Base-by-base conservation (phyloP, 2,797 vertebrate genomes). In the Helostoma temminkii region DNA sequence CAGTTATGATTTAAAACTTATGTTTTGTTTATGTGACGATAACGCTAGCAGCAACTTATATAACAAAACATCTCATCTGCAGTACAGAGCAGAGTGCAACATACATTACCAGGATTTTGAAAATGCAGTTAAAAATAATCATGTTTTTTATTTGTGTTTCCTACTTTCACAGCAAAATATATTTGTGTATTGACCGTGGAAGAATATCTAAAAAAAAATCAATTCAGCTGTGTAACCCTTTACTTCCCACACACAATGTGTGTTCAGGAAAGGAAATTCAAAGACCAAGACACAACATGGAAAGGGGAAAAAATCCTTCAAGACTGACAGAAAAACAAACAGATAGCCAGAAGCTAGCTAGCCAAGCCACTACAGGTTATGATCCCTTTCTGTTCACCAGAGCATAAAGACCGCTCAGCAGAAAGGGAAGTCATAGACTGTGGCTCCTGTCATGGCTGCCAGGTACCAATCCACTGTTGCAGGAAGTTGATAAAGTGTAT, bases 401-500 rank as follows among this genome's bases (percentile, higher is more conserved):
- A 85, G 80, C 71, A 9, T n/a, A 71, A 61, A 78, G 71, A 53
- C 64, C 24, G 36, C 16, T 14, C 15, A 77, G 62, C 55, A 54
- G 73, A 69, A 52, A 63, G 42, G 30, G 43, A 62, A 45, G 52
- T 69, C 26, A 11, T 36, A 22, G 66, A 72, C 80, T 46, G 70
- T 59, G 66, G 70, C 71, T 61, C 22, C 71, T 56, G 81, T 76
- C 74, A 74, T 75, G 71, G 74, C 78, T 66, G 87, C 82, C 81
- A 86, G 80, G 63, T 74, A 74, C 67, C 66, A 42, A 52, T 53
- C 45, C 65, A 71, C 66, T 81, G 58, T 85, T 76, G 71, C 49
- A 26, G 66, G 22, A 66, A 60, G 76, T 66, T 78, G 72, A 81
- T 84, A 80, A 84, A 71, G 53, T 21, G 2, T 1, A 32, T 76